Evolutionary conservation across 2,113 vertebrate genomes (phyloP).

Genomic region (Rhizomys pruinosus): DNA sequence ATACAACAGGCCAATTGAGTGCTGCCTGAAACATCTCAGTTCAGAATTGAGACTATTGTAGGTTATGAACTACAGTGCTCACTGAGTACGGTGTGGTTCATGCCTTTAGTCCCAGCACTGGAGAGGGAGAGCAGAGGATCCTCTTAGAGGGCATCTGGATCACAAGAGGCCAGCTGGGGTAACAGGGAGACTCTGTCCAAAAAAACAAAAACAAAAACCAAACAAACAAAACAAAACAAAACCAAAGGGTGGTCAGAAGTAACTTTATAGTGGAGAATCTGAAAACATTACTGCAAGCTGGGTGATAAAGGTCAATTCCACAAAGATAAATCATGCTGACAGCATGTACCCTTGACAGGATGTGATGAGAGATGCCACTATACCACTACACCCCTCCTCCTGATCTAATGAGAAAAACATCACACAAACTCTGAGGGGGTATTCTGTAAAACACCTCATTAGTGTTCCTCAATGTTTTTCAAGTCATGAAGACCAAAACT

Average conservation of each 20-base stretch:
- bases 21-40: no score
- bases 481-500: conserved; percentile 29
- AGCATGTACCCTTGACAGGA: not conserved
- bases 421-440: not conserved
- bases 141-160: no score
- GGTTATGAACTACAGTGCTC: no score
- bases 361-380: not conserved
- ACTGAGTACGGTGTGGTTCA: no score
- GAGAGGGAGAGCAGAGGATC: no score
- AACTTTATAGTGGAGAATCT: not conserved
- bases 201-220: not conserved
- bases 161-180: not conserved
- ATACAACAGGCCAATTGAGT: no score
- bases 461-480: not conserved
- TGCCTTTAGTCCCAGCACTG: no score
- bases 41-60: no score
- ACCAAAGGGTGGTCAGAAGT: not conserved
- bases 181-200: not conserved
- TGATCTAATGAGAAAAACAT: not conserved
- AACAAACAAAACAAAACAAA: not conserved
- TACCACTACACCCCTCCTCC: not conserved
- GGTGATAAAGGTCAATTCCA: not conserved
- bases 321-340: not conserved
- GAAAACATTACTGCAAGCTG: not conserved
- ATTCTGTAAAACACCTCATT: not conserved